These are phyloP conservation scores for Aricia artaxerxes DNA, from an alignment of 2,888 invertebrate genomes.

Conservation along the genomic window DNA sequence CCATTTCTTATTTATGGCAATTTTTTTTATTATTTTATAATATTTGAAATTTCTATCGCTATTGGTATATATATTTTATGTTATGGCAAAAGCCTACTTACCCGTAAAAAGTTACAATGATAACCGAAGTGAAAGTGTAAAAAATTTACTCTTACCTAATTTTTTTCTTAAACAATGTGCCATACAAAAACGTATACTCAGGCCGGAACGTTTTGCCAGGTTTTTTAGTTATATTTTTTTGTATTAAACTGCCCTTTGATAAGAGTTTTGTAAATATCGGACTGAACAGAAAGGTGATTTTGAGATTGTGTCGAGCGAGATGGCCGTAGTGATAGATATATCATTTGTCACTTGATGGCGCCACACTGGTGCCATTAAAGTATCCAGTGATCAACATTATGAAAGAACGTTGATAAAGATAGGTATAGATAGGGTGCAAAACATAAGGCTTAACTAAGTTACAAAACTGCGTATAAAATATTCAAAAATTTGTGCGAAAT, in stretches of 20 bases:
- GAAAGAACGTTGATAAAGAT: background rate
- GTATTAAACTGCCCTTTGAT: background rate
- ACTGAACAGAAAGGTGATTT: background rate
- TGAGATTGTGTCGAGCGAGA: background rate
- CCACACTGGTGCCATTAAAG: background rate
- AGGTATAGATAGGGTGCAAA: background rate
- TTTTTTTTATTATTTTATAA: background rate
- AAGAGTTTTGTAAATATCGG: background rate
- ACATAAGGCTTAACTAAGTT: background rate
- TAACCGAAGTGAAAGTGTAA: background rate
- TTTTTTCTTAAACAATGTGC: background rate
- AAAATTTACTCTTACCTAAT: background rate
- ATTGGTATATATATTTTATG: background rate
- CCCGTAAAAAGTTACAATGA: background rate
- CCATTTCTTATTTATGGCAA: background rate
- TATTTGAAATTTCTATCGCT: background rate
- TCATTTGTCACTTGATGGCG: background rate
- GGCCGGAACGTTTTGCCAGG: background rate
- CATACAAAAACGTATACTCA: slow-evolving; percentile 9
- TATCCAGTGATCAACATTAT: background rate
- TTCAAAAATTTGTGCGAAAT: too few relatives aligned
- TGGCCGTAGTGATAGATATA: background rate
- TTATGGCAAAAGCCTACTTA: background rate
- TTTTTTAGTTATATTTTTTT: background rate
- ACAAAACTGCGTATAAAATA: too few relatives aligned